phyloP scores from a whole-genome alignment of 2,888 invertebrate species.

The Thera britannica region DNA sequence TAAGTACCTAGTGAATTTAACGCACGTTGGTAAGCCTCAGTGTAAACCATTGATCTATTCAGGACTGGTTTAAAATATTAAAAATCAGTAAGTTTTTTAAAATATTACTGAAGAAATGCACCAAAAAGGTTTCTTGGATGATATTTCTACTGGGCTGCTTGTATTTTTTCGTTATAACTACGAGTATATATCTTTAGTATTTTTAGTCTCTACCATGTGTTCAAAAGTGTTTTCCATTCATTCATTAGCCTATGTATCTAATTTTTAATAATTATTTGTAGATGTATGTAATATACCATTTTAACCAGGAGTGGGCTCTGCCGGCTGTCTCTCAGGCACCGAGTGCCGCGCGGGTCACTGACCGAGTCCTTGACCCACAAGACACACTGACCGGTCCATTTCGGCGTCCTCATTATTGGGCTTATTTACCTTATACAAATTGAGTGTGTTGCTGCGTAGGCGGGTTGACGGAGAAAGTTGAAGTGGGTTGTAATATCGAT shows the following conservation, averaged over 20 bases:
- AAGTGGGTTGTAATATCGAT: constrained; percentile 1
- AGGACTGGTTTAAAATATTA: no score
- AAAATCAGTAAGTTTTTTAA: no score
- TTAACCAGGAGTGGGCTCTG: constrained; percentile 17
- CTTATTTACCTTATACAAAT: constrained; percentile 46
- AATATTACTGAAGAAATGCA: no score
- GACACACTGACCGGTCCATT: constrained; percentile 38
- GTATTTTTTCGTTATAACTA: no score
- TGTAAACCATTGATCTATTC: constrained; percentile 16
- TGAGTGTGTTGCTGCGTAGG: constrained; percentile 34
- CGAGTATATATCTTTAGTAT: no score
- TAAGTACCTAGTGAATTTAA: constrained; percentile 46
- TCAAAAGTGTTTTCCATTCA: no score
- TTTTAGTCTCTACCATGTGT: no score
- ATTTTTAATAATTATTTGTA: no score
- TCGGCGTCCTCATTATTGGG: constrained; percentile 39
- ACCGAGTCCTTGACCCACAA: constrained; percentile 75
- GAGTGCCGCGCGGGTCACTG: constrained; percentile 59
- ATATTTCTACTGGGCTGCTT: no score
- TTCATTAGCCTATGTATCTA: no score
- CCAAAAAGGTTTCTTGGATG: no score
- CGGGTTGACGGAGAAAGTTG: constrained; percentile 37
- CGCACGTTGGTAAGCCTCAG: constrained; percentile 3
- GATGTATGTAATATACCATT: not conserved
- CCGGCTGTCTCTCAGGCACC: constrained; percentile 35